These are phyloP conservation scores for Coenonympha arcania DNA, from an alignment of 2,888 invertebrate species.

Conservation along the genomic window DNA sequence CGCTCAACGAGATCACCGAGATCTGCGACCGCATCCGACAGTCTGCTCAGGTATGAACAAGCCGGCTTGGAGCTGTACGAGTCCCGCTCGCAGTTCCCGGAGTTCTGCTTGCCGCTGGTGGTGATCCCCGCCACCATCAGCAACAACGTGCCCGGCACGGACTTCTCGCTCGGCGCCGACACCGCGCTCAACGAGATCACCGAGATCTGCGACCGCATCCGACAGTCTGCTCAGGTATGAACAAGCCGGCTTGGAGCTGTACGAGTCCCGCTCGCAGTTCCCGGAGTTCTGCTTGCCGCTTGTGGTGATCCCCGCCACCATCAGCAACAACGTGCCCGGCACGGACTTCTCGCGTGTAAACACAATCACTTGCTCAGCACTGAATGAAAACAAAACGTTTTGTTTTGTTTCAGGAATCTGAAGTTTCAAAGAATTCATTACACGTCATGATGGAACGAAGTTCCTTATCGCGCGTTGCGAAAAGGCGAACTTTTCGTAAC, in stretches of 20 bases:
- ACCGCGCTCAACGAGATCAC: constrained; percentile 99
- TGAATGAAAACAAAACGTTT: too few relatives aligned
- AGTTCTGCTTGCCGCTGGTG: constrained; percentile 87
- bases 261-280: constrained; percentile 42
- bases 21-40: constrained; percentile 97
- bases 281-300: constrained; percentile 91
- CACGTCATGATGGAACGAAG: too few relatives aligned
- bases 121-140: neutral
- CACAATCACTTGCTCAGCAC: too few relatives aligned
- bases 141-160: constrained; percentile 98
- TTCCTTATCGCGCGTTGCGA: too few relatives aligned
- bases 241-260: constrained; percentile 79
- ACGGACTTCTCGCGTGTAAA: constrained; percentile 97
- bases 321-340: constrained; percentile 92
- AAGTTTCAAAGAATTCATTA: too few relatives aligned
- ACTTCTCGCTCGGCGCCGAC: constrained; percentile 97
- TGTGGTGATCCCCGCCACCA: neutral
- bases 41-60: constrained; percentile 86
- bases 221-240: constrained; percentile 92
- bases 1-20: constrained; percentile 98
- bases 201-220: constrained; percentile 95
- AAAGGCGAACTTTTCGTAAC: too few relatives aligned
- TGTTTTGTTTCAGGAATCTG: too few relatives aligned
- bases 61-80: too few relatives aligned
- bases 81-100: constrained; percentile 73